These are phyloP conservation scores for Coronaproctus castanopsis DNA, from an alignment of 2,888 invertebrate genomes.

Conservation along the genomic window DNA sequence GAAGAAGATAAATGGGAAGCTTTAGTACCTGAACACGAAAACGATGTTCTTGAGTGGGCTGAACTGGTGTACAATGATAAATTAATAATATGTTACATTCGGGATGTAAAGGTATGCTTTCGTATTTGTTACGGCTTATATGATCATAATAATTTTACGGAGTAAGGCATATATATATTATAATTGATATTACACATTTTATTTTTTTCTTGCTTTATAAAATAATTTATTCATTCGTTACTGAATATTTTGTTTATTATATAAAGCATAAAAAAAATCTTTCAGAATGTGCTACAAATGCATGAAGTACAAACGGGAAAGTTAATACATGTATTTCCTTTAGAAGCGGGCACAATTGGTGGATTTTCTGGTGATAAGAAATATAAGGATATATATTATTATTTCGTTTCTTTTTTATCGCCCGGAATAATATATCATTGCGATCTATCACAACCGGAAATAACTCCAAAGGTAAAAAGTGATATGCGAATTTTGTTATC, in stretches of 20 bases:
- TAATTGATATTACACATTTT: too few species aligned
- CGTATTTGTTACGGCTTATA: too few species aligned
- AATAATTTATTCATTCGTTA: too few species aligned
- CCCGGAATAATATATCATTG: slow-evolving; percentile 73
- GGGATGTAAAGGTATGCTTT: slow-evolving; percentile 62
- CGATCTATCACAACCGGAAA: slow-evolving; percentile 46
- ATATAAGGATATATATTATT: slow-evolving; percentile 76
- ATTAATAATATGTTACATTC: slow-evolving; percentile 68
- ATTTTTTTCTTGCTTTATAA: too few species aligned
- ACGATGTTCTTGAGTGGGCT: slow-evolving; percentile 79
- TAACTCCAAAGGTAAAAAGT: slow-evolving; percentile 40
- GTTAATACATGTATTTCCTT: slow-evolving; percentile 46
- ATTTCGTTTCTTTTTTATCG: slow-evolving; percentile 80
- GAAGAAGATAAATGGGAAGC: slow-evolving; percentile 59
- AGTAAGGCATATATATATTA: too few species aligned
- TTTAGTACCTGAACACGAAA: slow-evolving; percentile 60
- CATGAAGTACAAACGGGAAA: slow-evolving; percentile 52
- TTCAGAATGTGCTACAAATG: slow-evolving; percentile 68
- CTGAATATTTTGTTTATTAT: too few species aligned
- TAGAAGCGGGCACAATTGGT: slow-evolving; percentile 71
- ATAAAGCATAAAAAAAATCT: too few species aligned
- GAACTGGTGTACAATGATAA: slow-evolving; percentile 65
- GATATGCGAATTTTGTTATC: too few species aligned
- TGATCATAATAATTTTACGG: too few species aligned
- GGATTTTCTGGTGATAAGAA: slow-evolving; percentile 68